Base-by-base conservation (phyloP, 1,140 invertebrate genomes). In the Pseudoatta argentina region DNA sequence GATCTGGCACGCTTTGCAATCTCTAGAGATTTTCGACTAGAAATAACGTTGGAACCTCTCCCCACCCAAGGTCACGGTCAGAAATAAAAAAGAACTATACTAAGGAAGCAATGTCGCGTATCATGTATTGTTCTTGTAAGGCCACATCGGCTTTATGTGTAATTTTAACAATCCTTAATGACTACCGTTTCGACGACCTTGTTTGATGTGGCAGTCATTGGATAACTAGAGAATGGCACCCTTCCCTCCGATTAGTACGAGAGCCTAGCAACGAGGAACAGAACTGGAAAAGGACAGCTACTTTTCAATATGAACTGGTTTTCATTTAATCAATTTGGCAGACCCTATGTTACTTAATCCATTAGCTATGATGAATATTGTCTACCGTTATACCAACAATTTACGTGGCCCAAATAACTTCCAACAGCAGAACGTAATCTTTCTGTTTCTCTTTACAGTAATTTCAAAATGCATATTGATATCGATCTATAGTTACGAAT, bases 131-230 rank as follows among this genome's bases (percentile, higher is more conserved):
- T 69, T 86, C 57, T 66, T 5, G 39, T 51, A 79, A 88, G 63
- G 83, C 77, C 77, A 55, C 18, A n/a, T 48, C 67, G 67, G 57
- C 21, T 51, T 14, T 51, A 69, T 12, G 12, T 63, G 44, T 21
- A 27, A 44, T 86, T 81, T 89, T 86, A 72, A 89, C 63, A 85
- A 75, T 82, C 72, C 87, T 89, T 71, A 78, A 39, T 59, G 86
- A 76, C 83, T 86, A 77, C 55, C 82, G 83, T 64, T n/a, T 64
- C 21, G 57, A 0, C 53, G 87, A 82, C 87, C 88, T 89, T 89
- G 88, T 69, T 88, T 73, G 64, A 89, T 83, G 53, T 71, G 78
- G 34, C 21, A 57, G 51, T 71, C 66, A 27, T 71, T 81, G 66
- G 21, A 48, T 71, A 81, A 81, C 78, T 27, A 39, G 53, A 81